phyloP scores from a whole-genome alignment of 2,113 vertebrate species.

The Danionella cerebrum region DNA sequence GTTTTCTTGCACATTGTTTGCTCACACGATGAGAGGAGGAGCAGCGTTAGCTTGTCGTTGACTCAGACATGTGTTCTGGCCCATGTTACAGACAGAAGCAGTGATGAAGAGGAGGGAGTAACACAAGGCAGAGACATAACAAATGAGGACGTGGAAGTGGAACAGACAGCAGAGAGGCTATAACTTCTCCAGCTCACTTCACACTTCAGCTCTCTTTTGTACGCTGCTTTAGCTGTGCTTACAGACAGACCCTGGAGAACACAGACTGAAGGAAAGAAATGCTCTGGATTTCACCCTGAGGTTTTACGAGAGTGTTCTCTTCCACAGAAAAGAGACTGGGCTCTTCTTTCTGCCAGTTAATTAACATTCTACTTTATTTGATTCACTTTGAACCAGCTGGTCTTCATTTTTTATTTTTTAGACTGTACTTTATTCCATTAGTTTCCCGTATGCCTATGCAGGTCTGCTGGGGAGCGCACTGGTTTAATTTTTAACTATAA shows the following conservation, averaged over 20 bases:
- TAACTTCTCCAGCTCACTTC: conserved; percentile 11
- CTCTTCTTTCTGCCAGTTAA: background rate
- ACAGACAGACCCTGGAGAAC: background rate
- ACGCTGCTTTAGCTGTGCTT: background rate
- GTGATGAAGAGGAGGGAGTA: background rate
- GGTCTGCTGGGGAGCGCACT: background rate
- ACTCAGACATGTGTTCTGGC: conserved; percentile 6
- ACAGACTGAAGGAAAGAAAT: background rate
- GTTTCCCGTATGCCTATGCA: background rate
- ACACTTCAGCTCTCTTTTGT: conserved; percentile 5
- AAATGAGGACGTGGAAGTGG: conserved; percentile 9
- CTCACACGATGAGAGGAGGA: background rate
- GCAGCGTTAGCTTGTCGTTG: conserved; percentile 4
- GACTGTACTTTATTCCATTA: background rate
- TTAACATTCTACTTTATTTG: background rate
- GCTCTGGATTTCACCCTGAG: background rate
- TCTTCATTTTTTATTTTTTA: background rate
- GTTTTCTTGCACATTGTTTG: background rate
- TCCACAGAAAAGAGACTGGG: background rate
- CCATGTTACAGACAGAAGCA: background rate
- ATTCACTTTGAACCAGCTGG: background rate
- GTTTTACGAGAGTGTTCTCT: too few species aligned
- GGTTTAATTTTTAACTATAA: background rate
- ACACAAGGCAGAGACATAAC: conserved; percentile 15
- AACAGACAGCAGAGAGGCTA: conserved; percentile 8